Percentiles rank a stretch among this genome's conserved stretches.
Evolutionary conservation across 1,140 invertebrate species (phyloP).

Genomic region (Drosophila saltans): DNA sequence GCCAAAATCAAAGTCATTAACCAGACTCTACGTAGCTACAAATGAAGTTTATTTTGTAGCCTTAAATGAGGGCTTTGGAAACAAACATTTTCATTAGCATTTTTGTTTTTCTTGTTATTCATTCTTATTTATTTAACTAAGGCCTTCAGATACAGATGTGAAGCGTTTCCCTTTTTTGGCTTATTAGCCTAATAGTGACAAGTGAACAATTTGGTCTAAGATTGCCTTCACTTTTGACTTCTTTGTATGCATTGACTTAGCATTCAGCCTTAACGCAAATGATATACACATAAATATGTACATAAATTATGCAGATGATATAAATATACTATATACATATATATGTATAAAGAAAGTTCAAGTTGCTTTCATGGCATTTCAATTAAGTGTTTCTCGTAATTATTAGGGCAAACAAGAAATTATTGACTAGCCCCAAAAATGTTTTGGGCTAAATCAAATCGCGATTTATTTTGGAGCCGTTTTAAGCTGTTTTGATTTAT

Average conservation of each 20-base stretch:
- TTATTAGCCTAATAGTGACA: neutral
- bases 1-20: too few species aligned
- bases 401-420: slow-evolving; percentile 25
- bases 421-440: slow-evolving; percentile 40
- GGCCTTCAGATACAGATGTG: too few species aligned
- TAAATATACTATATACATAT: slow-evolving; percentile 5
- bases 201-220: too few species aligned
- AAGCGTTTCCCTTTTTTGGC: neutral
- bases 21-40: too few species aligned
- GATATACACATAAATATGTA: neutral
- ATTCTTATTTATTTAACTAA: too few species aligned
- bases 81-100: too few species aligned
- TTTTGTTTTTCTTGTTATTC: too few species aligned
- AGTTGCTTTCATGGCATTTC: slow-evolving; percentile 38
- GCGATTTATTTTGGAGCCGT: slow-evolving; percentile 49
- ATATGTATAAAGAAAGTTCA: neutral
- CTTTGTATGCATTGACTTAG: too few species aligned
- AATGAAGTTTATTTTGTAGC: too few species aligned
- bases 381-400: slow-evolving; percentile 52
- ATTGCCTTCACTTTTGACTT: too few species aligned
- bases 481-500: slow-evolving; percentile 70
- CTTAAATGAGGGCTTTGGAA: too few species aligned
- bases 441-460: slow-evolving; percentile 30
- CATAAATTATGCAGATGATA: slow-evolving; percentile 56
- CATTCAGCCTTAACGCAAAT: too few species aligned